Percentiles rank a stretch among this genome's conserved stretches.
phyloP scores from a whole-genome alignment of 1,140 invertebrate species.

The Microplitis demolitor region DNA sequence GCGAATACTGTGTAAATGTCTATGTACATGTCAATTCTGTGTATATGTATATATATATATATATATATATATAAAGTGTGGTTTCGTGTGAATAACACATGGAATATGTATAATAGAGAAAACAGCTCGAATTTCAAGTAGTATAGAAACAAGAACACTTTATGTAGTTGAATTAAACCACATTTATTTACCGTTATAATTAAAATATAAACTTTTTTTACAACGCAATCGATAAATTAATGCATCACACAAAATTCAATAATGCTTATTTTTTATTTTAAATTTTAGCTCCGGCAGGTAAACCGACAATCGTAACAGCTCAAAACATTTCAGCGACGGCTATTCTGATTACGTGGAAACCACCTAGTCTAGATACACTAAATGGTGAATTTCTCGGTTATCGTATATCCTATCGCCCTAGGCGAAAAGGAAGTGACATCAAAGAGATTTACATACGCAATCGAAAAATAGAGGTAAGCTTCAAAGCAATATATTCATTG shows the following conservation, averaged over 20 bases:
- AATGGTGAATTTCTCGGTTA: slow-evolving; percentile 82
- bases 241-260: background rate
- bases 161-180: too few species aligned
- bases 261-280: background rate
- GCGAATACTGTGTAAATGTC: background rate
- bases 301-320: slow-evolving; percentile 72
- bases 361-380: slow-evolving; percentile 71
- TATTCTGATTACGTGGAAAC: slow-evolving; percentile 74
- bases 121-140: too few species aligned
- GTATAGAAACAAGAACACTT: too few species aligned
- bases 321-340: slow-evolving; percentile 74
- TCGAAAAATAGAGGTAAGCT: slow-evolving; percentile 68
- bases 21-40: background rate
- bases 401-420: slow-evolving; percentile 70
- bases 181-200: too few species aligned
- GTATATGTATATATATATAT: slow-evolving; percentile 10
- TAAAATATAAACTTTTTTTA: too few species aligned
- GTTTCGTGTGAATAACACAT: too few species aligned
- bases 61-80: background rate
- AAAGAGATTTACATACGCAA: slow-evolving; percentile 74
- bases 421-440: slow-evolving; percentile 65
- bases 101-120: too few species aligned
- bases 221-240: too few species aligned
- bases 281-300: slow-evolving; percentile 71
- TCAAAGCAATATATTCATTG: background rate